Percentiles rank a stretch among this genome's conserved stretches.
These are phyloP conservation scores for Tinea pellionella DNA, from an alignment of 2,888 invertebrate genomes.

Conservation along the genomic window DNA sequence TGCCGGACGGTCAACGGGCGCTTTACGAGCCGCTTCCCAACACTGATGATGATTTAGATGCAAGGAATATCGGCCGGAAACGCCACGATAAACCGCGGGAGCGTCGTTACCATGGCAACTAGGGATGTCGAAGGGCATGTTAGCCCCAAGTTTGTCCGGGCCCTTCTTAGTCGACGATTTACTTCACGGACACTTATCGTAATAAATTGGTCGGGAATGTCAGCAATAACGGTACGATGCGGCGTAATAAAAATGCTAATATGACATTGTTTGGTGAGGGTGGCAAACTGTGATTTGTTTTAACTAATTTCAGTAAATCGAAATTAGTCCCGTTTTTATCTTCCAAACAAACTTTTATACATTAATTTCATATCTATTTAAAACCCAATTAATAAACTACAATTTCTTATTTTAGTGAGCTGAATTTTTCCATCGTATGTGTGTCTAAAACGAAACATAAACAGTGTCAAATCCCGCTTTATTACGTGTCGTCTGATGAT, in stretches of 20 bases:
- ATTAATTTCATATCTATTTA: too few species aligned
- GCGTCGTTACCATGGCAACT: slow-evolving; percentile 45
- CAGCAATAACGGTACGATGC: slow-evolving; percentile 47
- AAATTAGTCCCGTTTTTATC: background rate
- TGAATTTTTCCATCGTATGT: background rate
- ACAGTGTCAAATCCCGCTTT: slow-evolving; percentile 51
- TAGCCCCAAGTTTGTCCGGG: background rate
- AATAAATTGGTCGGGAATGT: slow-evolving; percentile 64
- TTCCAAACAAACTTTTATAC: too few species aligned
- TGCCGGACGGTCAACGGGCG: slow-evolving; percentile 49
- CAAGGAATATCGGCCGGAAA: slow-evolving; percentile 55
- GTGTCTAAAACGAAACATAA: slow-evolving; percentile 39
- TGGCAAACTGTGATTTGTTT: background rate
- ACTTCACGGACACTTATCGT: slow-evolving; percentile 62
- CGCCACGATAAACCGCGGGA: slow-evolving; percentile 43
- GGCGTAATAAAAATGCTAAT: slow-evolving; percentile 47
- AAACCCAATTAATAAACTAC: too few species aligned
- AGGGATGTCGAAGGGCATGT: slow-evolving; percentile 18
- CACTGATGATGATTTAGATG: slow-evolving; percentile 66
- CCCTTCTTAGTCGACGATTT: slow-evolving; percentile 34
- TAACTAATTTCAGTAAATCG: background rate
- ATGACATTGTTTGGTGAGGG: slow-evolving; percentile 16
- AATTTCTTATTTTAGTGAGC: too few species aligned
- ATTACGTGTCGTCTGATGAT: slow-evolving; percentile 62
- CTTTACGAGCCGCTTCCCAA: slow-evolving; percentile 57